These are phyloP conservation scores for Spatulosminthurus flaviceps DNA, from an alignment of 2,888 invertebrate genomes.

Conservation along the genomic window DNA sequence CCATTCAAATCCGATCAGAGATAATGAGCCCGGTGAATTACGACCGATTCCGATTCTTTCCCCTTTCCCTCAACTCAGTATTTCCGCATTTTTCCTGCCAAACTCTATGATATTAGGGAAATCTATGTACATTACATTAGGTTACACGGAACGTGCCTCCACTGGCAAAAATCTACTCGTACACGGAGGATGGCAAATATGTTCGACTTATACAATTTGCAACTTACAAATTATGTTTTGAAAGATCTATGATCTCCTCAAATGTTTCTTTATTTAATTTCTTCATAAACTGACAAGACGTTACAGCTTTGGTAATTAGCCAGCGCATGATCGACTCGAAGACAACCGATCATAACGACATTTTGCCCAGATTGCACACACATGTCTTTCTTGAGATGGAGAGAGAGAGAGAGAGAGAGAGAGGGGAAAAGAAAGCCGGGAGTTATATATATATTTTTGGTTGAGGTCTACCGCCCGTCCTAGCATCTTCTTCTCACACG, in stretches of 20 bases:
- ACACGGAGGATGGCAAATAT: too few relatives aligned
- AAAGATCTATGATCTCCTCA: not conserved
- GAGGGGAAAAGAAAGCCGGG: not conserved
- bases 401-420: too few relatives aligned
- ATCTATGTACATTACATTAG: not conserved
- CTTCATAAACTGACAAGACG: not conserved
- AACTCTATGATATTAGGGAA: not conserved
- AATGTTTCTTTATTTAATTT: constrained; percentile 1
- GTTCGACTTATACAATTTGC: too few relatives aligned
- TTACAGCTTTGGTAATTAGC: constrained; percentile 5
- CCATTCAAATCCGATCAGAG: constrained; percentile 39
- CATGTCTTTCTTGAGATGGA: too few relatives aligned
- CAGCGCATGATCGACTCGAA: constrained; percentile 7
- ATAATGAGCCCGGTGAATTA: constrained; percentile 51
- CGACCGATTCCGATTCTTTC: constrained; percentile 40
- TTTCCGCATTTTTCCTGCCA: constrained; percentile 52
- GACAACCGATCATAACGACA: constrained; percentile 16
- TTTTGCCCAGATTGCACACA: not conserved
- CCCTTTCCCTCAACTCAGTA: constrained; percentile 34
- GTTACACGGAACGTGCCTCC: too few relatives aligned
- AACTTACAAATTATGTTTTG: not conserved
- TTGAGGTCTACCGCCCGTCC: constrained; percentile 8
- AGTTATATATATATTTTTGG: constrained; percentile 20
- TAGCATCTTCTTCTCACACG: too few relatives aligned
- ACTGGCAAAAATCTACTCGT: too few relatives aligned